phyloP scores from a whole-genome alignment of 2,113 vertebrate genomes.

The Oenanthe oenanthe region DNA sequence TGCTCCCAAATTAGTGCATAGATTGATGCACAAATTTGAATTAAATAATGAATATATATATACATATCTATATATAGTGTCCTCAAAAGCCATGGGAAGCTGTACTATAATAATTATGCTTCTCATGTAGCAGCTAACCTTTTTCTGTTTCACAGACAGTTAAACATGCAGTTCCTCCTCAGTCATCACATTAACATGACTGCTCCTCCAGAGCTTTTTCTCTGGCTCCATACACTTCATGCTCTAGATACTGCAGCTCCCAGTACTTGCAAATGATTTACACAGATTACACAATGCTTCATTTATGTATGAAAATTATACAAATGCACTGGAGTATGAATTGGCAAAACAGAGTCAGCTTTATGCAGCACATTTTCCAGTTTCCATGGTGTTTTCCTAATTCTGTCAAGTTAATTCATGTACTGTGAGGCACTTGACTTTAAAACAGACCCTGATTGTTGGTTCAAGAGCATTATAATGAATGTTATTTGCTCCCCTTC shows the following conservation, averaged over 20 bases:
- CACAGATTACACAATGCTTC: conserved; percentile 49
- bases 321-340: conserved; percentile 43
- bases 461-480: not conserved
- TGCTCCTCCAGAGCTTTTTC: conserved; percentile 3
- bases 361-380: conserved; percentile 41
- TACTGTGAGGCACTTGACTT: not conserved
- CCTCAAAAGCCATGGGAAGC: not conserved
- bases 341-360: conserved; percentile 40
- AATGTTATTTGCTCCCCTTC: conserved; percentile 5
- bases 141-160: not conserved
- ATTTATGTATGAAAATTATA: conserved; percentile 48
- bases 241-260: conserved; percentile 30
- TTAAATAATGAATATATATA: not conserved
- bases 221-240: conserved; percentile 35
- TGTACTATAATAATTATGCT: not conserved
- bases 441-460: conserved; percentile 36
- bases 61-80: not conserved
- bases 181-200: not conserved
- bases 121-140: not conserved
- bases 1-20: not conserved
- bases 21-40: not conserved
- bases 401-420: conserved; percentile 63
- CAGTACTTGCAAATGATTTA: conserved; percentile 35
- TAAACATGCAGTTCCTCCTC: not conserved
- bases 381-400: conserved; percentile 46